These are phyloP conservation scores for Lochmaea capreae DNA, from an alignment of 2,888 invertebrate species.

Conservation along the genomic window DNA sequence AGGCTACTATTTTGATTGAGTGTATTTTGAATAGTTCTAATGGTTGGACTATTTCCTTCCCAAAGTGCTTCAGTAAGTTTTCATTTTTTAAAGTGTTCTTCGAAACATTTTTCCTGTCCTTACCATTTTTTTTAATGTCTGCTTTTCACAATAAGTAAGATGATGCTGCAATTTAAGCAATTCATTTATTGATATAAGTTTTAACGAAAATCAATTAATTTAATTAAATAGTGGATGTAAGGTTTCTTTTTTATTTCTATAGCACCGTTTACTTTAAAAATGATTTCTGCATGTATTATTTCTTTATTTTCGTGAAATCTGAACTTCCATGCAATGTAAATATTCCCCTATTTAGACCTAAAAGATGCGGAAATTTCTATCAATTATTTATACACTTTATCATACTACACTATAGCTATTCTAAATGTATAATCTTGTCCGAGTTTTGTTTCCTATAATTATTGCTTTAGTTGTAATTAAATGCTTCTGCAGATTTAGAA, in stretches of 20 bases:
- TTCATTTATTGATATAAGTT: not conserved
- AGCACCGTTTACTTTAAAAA: conserved; percentile 32
- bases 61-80: no score
- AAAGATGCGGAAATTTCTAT: not conserved
- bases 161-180: not conserved
- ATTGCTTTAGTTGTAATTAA: not conserved
- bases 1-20: no score
- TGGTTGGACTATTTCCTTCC: no score
- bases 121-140: no score
- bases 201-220: not conserved
- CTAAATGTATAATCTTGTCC: not conserved
- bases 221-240: conserved; percentile 30
- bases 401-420: not conserved
- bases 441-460: not conserved
- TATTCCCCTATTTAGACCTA: not conserved
- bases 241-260: conserved; percentile 26
- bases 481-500: not conserved
- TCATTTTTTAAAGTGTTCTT: no score
- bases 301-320: conserved; percentile 18
- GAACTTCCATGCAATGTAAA: conserved; percentile 18
- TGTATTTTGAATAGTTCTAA: no score
- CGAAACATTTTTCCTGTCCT: no score
- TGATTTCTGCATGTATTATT: conserved; percentile 34
- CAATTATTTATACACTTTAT: not conserved
- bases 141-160: no score